Conservation (phyloP, 2,888 invertebrate genomes). For the Sympetrum striolatum region DNA sequence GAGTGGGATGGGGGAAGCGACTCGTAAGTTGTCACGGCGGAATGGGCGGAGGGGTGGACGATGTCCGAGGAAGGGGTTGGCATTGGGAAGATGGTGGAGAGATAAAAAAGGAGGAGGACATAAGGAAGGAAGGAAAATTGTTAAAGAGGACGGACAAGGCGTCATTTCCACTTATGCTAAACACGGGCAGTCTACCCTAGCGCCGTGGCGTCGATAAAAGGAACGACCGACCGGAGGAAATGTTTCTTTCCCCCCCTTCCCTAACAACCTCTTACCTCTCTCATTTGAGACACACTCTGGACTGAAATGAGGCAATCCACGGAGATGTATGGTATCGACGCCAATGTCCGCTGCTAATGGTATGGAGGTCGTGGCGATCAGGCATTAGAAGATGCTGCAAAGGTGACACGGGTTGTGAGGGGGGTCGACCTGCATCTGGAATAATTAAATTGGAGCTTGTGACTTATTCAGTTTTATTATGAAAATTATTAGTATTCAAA, state of each 20-base stretch:
- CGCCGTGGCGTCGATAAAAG: constrained; percentile 38
- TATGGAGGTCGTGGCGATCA: constrained; percentile 17
- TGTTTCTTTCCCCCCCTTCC: not conserved
- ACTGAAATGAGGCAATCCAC: constrained; percentile 25
- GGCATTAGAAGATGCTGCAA: constrained; percentile 14
- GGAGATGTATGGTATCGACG: constrained; percentile 34
- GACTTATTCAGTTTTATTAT: too few relatives aligned
- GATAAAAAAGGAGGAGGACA: constrained; percentile 21
- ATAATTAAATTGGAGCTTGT: not conserved
- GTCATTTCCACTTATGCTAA: constrained; percentile 43
- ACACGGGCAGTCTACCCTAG: constrained; percentile 38
- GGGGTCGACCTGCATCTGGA: not conserved
- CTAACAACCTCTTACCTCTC: constrained; percentile 10
- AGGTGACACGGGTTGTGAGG: not conserved
- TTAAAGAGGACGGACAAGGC: constrained; percentile 39
- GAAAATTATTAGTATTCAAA: too few relatives aligned
- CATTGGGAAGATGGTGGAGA: constrained; percentile 8
- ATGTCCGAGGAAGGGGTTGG: too few relatives aligned
- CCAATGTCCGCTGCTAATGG: constrained; percentile 12
- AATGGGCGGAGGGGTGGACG: not conserved
- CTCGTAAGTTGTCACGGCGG: not conserved
- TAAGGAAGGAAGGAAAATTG: constrained; percentile 17
- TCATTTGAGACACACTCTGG: not conserved
- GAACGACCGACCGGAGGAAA: constrained; percentile 18
- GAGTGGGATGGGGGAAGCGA: not conserved